These are phyloP conservation scores for Trypoxylon attenuatum DNA, from an alignment of 2,888 invertebrate species.

Conservation along the genomic window DNA sequence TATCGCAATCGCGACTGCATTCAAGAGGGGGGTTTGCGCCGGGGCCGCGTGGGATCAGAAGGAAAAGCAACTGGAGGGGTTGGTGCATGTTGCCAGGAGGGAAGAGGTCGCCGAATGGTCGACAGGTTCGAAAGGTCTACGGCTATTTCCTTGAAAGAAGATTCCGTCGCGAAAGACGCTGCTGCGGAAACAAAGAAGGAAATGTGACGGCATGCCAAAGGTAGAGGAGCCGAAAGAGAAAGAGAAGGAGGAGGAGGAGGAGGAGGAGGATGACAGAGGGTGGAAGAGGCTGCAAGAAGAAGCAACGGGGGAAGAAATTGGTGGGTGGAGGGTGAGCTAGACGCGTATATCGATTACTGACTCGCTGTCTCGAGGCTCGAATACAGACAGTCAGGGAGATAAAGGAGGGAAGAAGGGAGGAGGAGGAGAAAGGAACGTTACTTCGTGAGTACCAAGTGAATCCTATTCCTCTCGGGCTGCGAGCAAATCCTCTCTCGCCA, in stretches of 20 bases:
- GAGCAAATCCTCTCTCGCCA: conserved; percentile 59
- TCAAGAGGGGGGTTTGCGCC: conserved; percentile 18
- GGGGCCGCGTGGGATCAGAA: not conserved
- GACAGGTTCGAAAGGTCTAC: conserved; percentile 40
- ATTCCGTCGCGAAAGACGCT: conserved; percentile 49
- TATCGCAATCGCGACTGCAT: conserved; percentile 48
- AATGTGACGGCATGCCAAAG: conserved; percentile 41
- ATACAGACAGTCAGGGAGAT: conserved; percentile 9
- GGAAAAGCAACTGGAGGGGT: not conserved
- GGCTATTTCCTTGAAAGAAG: conserved; percentile 44
- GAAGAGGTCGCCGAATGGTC: conserved; percentile 4
- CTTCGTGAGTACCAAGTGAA: conserved; percentile 40
- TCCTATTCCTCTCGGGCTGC: conserved; percentile 55
- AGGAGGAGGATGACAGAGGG: conserved; percentile 12
- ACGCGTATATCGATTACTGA: conserved; percentile 61
- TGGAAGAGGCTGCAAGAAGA: conserved; percentile 8
- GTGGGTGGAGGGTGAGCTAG: conserved; percentile 34
- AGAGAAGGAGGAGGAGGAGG: conserved; percentile 17
- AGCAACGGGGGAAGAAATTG: too few relatives aligned
- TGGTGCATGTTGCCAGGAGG: conserved; percentile 11
- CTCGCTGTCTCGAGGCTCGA: conserved; percentile 46
- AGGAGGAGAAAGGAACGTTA: conserved; percentile 32
- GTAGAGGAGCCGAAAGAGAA: not conserved
- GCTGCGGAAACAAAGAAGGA: conserved; percentile 51
- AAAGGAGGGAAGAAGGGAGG: not conserved